Evolutionary conservation across 53 echinoderm and acorn worm species (phyloP), one percentile per base, ranked within the genome.

Genomic region (Echinometra lucunter): DNA sequence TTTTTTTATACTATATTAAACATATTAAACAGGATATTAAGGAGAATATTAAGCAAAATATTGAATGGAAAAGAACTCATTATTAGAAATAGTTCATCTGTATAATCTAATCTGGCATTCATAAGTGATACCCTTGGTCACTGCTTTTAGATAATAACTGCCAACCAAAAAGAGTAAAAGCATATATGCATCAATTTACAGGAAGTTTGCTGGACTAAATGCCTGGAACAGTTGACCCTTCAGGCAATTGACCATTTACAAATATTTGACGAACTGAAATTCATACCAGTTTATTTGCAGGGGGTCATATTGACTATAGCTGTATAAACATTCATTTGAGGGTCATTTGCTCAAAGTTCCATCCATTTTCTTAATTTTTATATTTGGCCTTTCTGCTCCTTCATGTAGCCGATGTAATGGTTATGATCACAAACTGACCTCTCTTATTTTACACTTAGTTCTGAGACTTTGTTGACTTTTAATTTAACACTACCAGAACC

Each of bases 261-360:
- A 81, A 81, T 81, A 81, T 81, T 81, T 81, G 44, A 81, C 21
- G 81, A 81, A 81, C 81, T n/a, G 13, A 81, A 81, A 81, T 81
- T 81, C 81, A 42, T 44, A 81, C 38, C 17, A 81, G 81, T 81
- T 42, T 81, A 81, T 81, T 81, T 81, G 81, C 81, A 42, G 81
- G 81, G 72, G 81, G 81, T 81, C 81, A 81, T 81, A 44, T 81
- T 81, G 81, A 81, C 81, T 44, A 81, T 40, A 42, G 81, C 44
- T 81, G 19, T 81, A 81, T 81, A 81, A 81, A 81, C 81, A 40
- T 81, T 4, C 37, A 81, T 42, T 81, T 81, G 18, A 44, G 80
- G 81, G 81, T 81, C 81, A 81, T 81, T 81, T 81, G 23, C 42
- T 23, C 27, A 44, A 81, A 81, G 23, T 81, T 44, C 40, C 81